Evolutionary conservation across 2,113 vertebrate genomes (phyloP), one percentile per base, ranked within the genome.

Genomic region (Halcyon malimbica): DNA sequence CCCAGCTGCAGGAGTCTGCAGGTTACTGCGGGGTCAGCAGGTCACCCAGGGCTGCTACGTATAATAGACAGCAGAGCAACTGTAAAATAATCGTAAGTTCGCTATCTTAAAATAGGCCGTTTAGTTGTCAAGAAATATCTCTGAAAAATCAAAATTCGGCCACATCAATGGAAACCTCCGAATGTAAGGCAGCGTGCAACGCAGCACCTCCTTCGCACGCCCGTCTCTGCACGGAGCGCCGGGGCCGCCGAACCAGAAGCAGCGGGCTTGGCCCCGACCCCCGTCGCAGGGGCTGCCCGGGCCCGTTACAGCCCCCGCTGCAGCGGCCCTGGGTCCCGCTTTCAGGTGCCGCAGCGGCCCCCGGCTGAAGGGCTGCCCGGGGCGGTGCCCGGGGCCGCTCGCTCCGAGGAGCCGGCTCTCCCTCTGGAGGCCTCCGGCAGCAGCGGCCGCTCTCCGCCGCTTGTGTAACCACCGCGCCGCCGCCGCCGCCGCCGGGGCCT

Each of bases 381-480:
- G 13, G 39, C 11, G 37, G 63, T 20, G 37, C 37, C 60, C 15
- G 60, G 64, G 9, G 19, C 29, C 41, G 31, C 65, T 33, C 31
- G 41, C 50, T 65, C 13, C 5, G 75, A 68, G 80, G 64, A 53
- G 79, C 73, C 5, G 75, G 75, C 69, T 89, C 93, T 89, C 96
- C 96, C 94, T 68, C 96, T 96, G 94, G 35, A 93, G 94, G 94
- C 88, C 31, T 53, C 31, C 46, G 53, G 16, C 56, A 11, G 90
- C 82, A 95, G 67, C 51, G 75, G 46, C 78, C 56, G 31, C 54
- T 26, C 41, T 42, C 29, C 19, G 33, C 67, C 19, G 20, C 56
- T 78, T 56, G 39, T 2, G 75, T 42, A 74, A 78, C 18, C 62
- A 15, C 11, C 11, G 26, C 24, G 11, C 41, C 8, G 63, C 15